phyloP scores from a whole-genome alignment of 2,113 vertebrate species.

The Corythornis cristatus region DNA sequence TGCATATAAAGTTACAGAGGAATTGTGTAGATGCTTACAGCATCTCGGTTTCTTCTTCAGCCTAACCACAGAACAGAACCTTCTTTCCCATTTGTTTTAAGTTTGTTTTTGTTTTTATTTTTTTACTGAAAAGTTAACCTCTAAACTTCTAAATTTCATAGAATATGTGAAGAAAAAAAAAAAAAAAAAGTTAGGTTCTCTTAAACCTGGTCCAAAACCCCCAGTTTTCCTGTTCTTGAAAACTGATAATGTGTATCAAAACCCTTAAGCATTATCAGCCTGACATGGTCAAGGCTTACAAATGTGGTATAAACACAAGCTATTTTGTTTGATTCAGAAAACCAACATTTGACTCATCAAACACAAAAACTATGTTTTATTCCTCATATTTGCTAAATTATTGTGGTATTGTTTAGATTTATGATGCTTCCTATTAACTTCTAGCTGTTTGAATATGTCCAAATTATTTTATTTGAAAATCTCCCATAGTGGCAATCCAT shows the following conservation, averaged over 20 bases:
- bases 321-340: not conserved
- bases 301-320: not conserved
- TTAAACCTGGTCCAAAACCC: not conserved
- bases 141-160: not conserved
- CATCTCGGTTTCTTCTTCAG: not conserved
- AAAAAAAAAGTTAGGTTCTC: not conserved
- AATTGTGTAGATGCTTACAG: not conserved
- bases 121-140: not conserved
- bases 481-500: not conserved
- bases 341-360: not conserved
- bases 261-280: not conserved
- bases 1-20: not conserved
- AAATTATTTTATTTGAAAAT: not conserved
- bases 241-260: not conserved
- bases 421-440: not conserved
- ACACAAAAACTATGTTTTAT: not conserved
- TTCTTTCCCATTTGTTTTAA: not conserved
- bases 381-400: not conserved
- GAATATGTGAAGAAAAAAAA: not conserved
- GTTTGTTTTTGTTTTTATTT: not conserved
- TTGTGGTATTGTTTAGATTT: not conserved
- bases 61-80: not conserved
- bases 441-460: not conserved
- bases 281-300: not conserved
- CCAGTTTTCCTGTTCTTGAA: not conserved